Base-by-base conservation (phyloP, 1,140 invertebrate genomes). In the Araneus ventricosus region DNA sequence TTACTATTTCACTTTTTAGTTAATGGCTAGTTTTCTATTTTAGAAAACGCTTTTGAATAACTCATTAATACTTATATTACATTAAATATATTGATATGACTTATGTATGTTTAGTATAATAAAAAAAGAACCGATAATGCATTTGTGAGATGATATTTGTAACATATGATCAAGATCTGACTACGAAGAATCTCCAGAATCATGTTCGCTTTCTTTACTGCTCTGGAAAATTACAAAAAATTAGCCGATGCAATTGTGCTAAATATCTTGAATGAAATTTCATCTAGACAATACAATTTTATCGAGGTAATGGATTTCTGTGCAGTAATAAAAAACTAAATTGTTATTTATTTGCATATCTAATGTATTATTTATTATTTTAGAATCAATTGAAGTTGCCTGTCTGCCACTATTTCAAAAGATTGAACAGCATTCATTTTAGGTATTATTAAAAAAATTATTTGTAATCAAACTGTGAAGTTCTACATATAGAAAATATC, bases 201-300 rank as follows among this genome's bases (percentile, higher is more conserved):
- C 97, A 99, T 95, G 97, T 98, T 52, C 96, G 97, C 99, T 70
- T n/a, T 97, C 97, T 14, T 97, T 97, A 0, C 97, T 97, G 94
- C 96, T 79, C 95, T 99, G 45, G 99, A 99, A 95, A 98, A 98
- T n/a, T n/a, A 94, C 98, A 99, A 0, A 99, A 99, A 96, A 97
- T 95, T 99, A 94, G 95, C 45, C 95, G 96, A n/a, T n/a, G 61
- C 96, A 97, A n/a, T 90, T 97, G 97, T 27, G 95, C 95, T 45
- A 96, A 97, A 89, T 97, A 97, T n/a, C n/a, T 94, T 99, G 98
- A 98, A n/a, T n/a, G 99, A 99, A 96, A 99, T 99, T 90, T 95
- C 96, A 10, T 96, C 96, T 2, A 97, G 98, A 94, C 97, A 98
- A 93, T 99, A 99, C 95, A 98, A 99, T 95, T 99, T 99, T 95